Percentiles rank a stretch among this genome's conserved stretches.
Evolutionary conservation across 2,113 vertebrate species (phyloP).

Genomic region (Podarcis raffonei): DNA sequence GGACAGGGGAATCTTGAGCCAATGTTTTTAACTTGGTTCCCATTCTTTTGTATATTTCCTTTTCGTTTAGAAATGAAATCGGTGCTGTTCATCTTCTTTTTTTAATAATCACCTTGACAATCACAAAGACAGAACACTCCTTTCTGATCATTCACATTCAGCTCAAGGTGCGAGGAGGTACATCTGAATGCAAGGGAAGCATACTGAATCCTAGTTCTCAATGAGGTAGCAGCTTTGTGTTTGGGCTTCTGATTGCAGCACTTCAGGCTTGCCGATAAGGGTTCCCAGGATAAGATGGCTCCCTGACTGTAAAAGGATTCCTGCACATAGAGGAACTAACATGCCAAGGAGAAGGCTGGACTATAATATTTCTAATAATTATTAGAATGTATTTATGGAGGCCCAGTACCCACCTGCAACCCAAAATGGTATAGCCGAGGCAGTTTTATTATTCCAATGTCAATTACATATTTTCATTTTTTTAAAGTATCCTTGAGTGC

Average conservation of each 20-base stretch:
- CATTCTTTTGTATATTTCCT: conserved; percentile 5
- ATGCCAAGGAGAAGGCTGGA: no score
- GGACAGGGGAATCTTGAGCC: conserved; percentile 11
- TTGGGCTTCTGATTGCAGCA: background rate
- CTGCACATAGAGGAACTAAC: background rate
- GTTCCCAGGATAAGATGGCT: background rate
- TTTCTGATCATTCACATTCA: conserved; percentile 54
- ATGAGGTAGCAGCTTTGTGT: background rate
- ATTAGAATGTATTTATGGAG: background rate
- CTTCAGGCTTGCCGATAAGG: background rate
- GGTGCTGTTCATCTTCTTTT: conserved; percentile 7
- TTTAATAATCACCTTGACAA: background rate
- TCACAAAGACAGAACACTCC: conserved; percentile 22
- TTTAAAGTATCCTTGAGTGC: background rate
- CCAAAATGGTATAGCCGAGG: background rate
- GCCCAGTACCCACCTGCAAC: background rate
- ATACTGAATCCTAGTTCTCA: background rate
- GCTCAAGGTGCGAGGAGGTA: conserved; percentile 3
- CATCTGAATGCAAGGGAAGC: background rate
- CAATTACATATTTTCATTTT: no score
- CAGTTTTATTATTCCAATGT: background rate
- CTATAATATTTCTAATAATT: background rate
- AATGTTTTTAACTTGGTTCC: conserved; percentile 6
- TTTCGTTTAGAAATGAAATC: conserved; percentile 8
- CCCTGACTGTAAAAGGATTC: background rate